Evolutionary conservation across 2,888 invertebrate species (phyloP), one percentile per base, ranked within the genome.

Genomic region (Disparrhopalites patrizii): DNA sequence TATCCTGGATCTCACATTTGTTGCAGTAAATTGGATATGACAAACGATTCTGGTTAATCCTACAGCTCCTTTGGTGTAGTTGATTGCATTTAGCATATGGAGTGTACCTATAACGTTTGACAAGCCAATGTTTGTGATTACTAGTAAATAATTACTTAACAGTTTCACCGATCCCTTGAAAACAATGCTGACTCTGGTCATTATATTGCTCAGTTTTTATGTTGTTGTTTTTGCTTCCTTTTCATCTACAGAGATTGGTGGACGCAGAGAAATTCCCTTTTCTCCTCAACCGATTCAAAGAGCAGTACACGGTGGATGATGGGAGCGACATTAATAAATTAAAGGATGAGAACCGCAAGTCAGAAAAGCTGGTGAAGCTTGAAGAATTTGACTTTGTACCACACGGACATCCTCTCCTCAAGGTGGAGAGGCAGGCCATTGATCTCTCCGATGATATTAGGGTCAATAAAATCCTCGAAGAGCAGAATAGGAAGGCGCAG

Each of bases 401-500:
- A 40, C 28, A 67, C 2, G 51, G 60, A 28, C 52, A 52, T 20
- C 43, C 1, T 2, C 27, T 58, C 8, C 36, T 56, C 58, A 51
- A 57, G 47, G n/a, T 50, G n/a, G 33, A 66, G 56, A 43, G 52
- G 20, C 36, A 56, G 51, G 62, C 40, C 10, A 50, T 56, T 47
- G 71, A 70, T 55, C 66, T 73, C 10, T 67, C 71, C 1, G 69
- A 67, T 62, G 73, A 73, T 51, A 51, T 71, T 43, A 54, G 67
- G 43, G 69, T 73, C 23, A 73, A 73, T 62, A 71, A 66, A 50
- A 52, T 71, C 7, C 65, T 71, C 51, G 62, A 66, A 28, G 70
- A 64, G 31, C 63, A 67, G 27, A 50, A 56, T 30, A 51, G 66
- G 40, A 66, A 61, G 38, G 71, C 65, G 23, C 60, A 60, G 52